phyloP scores from a whole-genome alignment of 2,113 vertebrate species.

The Nycticryphes semicollaris region DNA sequence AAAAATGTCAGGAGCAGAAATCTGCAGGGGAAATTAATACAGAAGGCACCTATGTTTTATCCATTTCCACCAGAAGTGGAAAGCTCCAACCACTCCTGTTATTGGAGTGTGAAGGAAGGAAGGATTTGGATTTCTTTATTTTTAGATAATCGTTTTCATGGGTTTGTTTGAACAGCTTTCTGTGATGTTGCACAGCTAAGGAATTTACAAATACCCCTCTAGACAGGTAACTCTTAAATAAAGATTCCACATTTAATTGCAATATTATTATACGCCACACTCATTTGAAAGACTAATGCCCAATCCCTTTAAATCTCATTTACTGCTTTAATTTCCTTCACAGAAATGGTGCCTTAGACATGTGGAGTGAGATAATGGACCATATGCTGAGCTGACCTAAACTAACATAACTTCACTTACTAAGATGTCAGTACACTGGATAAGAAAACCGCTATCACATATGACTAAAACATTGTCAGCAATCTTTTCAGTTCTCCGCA shows the following conservation, averaged over 20 bases:
- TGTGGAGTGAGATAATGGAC: background rate
- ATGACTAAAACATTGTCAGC: background rate
- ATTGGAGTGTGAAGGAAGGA: background rate
- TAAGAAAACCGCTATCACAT: background rate
- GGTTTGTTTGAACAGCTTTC: background rate
- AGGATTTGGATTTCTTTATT: background rate
- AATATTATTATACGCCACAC: background rate
- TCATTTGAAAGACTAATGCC: background rate
- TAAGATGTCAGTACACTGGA: background rate
- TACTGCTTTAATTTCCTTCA: background rate
- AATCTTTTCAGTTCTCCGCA: background rate
- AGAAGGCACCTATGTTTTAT: background rate
- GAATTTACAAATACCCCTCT: background rate
- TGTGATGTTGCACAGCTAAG: background rate
- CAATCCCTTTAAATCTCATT: background rate
- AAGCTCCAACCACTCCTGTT: background rate
- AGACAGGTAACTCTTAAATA: background rate
- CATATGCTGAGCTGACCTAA: background rate
- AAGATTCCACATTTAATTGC: background rate
- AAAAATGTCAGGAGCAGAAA: background rate
- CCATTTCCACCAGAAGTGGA: background rate
- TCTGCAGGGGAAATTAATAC: background rate
- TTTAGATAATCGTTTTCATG: background rate
- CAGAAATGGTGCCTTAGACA: background rate
- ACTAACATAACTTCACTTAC: background rate